Evolutionary conservation across 2,113 vertebrate genomes (phyloP), one percentile per base, ranked within the genome.

Genomic region (Oreochromis spilurus): DNA sequence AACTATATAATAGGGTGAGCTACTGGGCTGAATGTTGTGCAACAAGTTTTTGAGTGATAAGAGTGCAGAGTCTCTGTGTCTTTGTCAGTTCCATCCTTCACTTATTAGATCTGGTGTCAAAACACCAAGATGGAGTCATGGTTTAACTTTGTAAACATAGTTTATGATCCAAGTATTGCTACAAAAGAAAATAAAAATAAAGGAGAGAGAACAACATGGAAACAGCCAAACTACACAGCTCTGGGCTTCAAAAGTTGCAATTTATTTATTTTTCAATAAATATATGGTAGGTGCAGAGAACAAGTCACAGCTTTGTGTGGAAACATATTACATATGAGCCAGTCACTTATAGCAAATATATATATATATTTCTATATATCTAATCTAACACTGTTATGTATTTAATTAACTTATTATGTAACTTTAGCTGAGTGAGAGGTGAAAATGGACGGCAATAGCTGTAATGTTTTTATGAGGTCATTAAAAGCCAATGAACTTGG

Each of bases 401-500:
- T 72, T 45, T 72, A 7, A 17, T 11, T 50, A 45, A 72, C 17
- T 7, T 65, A 38, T 72, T 72, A 26, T 45, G 8, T 45, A 72
- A 62, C 57, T 57, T 31, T 48, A 65, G 81, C 40, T 65, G 85
- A 84, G 77, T 26, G 53, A 31, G 17, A 3, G 13, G 67, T 43
- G 84, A 81, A 65, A 9, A 52, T 21, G 62, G 82, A 81, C 57
- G 5, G 58, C 21, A 79, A 67, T 85, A 89, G 75, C 84, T 84
- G 82, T 85, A 40, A 79, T 82, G 55, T 84, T 79, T 52, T 89
- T 85, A 26, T 38, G 24, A 60, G 80, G 81, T 91, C 79, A 87
- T 65, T 89, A 79, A 12, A 85, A 87, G 83, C 62, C 60, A n/a
- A 45, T 87, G 75, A 88, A 82, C 83, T 89, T 34, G 81, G 81